Conservation (phyloP, 2,113 vertebrate genomes). For the Coryphaenoides rupestris region DNA sequence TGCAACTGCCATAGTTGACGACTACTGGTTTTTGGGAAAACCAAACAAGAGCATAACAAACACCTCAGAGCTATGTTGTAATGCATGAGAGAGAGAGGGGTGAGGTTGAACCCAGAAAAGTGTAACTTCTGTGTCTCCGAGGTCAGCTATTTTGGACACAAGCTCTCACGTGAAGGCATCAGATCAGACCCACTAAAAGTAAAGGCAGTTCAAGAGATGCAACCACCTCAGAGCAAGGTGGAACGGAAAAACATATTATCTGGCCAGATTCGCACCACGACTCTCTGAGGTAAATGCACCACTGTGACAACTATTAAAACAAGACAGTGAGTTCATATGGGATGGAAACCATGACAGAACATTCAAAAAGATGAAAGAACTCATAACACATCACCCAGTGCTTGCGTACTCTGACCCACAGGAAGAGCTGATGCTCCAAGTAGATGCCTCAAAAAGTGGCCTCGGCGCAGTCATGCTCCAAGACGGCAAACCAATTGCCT, state of each 20-base stretch:
- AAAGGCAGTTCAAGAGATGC: neutral
- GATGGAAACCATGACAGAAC: neutral
- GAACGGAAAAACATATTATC: constrained; percentile 14
- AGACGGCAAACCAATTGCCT: neutral
- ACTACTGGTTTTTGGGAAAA: constrained; percentile 2
- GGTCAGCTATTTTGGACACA: constrained; percentile 33
- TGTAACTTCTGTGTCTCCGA: constrained; percentile 5
- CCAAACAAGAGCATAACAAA: constrained; percentile 4
- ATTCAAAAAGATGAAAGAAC: neutral
- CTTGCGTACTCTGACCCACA: neutral
- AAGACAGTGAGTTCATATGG: constrained; percentile 10
- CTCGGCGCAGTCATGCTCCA: neutral
- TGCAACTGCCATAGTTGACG: neutral
- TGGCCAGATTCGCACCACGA: neutral
- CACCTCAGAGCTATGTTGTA: constrained; percentile 9
- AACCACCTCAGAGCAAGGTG: constrained; percentile 3
- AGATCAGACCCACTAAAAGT: constrained; percentile 16
- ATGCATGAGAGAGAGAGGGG: constrained; percentile 11
- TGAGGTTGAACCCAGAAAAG: constrained; percentile 20
- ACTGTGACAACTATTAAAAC: neutral
- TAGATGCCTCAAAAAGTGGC: neutral
- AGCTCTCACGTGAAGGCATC: neutral
- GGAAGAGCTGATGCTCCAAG: neutral
- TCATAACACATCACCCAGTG: neutral
- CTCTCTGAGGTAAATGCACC: constrained; percentile 10